Percentiles rank a stretch among this genome's conserved stretches.
Conservation (phyloP, 2,888 invertebrate genomes). For the Bembecia ichneumoniformis region DNA sequence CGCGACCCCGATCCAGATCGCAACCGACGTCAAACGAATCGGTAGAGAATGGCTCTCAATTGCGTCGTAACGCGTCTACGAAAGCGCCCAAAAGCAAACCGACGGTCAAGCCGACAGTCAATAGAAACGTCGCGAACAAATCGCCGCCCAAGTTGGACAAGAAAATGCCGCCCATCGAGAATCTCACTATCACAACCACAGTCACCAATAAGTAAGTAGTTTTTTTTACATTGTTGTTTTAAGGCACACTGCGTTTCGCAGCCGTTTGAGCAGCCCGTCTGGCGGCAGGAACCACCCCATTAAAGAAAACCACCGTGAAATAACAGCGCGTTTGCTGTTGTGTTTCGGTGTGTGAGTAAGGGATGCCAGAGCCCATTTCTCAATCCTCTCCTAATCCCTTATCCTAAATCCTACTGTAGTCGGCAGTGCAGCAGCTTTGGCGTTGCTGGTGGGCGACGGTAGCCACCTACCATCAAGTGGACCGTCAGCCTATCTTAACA, state of each 20-base stretch:
- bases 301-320: too few species aligned
- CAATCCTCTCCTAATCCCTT: too few species aligned
- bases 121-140: slow-evolving; percentile 8
- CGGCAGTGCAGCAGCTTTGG: too few species aligned
- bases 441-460: too few species aligned
- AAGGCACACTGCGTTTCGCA: slow-evolving; percentile 1
- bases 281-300: too few species aligned
- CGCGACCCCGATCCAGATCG: slow-evolving; percentile 51
- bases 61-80: slow-evolving; percentile 44
- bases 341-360: too few species aligned
- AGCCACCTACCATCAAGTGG: too few species aligned
- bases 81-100: slow-evolving; percentile 30
- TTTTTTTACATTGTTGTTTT: not conserved
- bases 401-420: too few species aligned
- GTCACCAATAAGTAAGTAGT: slow-evolving; percentile 39
- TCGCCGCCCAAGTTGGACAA: slow-evolving; percentile 14
- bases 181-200: slow-evolving; percentile 48
- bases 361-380: too few species aligned
- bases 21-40: slow-evolving; percentile 52
- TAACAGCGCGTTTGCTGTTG: too few species aligned
- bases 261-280: too few species aligned
- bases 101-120: slow-evolving; percentile 16
- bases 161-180: slow-evolving; percentile 47
- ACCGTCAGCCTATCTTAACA: too few species aligned
- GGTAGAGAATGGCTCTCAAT: slow-evolving; percentile 31